These are phyloP conservation scores for Catharus minimus DNA, from an alignment of 2,113 vertebrate genomes.

Conservation along the genomic window DNA sequence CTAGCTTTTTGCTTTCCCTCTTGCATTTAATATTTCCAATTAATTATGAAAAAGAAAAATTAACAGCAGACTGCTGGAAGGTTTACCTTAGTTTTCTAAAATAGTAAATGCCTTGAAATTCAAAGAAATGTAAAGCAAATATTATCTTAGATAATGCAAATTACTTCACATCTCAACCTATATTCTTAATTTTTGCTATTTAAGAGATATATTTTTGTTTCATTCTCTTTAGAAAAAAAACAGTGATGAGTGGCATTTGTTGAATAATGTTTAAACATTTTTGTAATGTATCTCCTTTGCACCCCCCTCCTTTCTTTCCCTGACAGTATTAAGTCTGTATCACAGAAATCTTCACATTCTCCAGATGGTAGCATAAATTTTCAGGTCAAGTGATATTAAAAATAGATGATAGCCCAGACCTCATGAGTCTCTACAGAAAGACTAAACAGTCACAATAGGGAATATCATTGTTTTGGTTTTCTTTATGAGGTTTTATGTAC, in stretches of 20 bases:
- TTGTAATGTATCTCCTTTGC: neutral
- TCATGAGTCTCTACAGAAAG: constrained; percentile 84
- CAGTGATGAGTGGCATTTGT: constrained; percentile 4
- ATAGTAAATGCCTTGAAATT: neutral
- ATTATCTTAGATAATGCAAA: neutral
- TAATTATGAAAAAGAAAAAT: neutral
- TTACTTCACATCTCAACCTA: neutral
- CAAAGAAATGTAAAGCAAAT: neutral
- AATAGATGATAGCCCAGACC: constrained; percentile 84
- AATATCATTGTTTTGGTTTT: constrained; percentile 94
- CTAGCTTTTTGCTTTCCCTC: neutral
- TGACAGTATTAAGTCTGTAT: constrained; percentile 36
- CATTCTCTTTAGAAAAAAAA: neutral
- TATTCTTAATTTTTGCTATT: constrained; percentile 8
- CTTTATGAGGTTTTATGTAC: constrained; percentile 89
- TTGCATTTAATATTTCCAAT: neutral
- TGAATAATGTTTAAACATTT: constrained; percentile 54
- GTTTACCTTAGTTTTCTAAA: neutral
- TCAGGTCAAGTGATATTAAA: constrained; percentile 89
- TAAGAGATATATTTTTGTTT: neutral
- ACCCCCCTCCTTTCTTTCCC: neutral
- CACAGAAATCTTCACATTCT: constrained; percentile 63
- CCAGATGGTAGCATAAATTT: constrained; percentile 84
- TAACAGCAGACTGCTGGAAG: neutral
- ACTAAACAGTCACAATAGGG: constrained; percentile 94